phyloP scores from a whole-genome alignment of 1,140 invertebrate species.

The Sminthurides bifidus region DNA sequence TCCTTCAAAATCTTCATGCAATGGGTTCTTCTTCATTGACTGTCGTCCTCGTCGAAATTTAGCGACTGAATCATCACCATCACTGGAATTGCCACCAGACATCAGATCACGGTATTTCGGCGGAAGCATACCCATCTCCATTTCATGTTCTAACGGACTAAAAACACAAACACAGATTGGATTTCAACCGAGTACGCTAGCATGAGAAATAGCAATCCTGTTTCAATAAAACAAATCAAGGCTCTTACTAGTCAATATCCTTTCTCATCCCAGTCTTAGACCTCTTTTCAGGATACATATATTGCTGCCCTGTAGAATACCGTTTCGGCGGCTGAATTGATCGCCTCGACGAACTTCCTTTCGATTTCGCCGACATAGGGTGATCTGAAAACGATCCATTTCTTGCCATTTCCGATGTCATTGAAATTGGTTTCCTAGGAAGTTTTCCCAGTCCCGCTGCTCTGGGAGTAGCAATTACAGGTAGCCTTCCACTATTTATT shows the following conservation, averaged over 20 bases:
- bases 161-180: background rate
- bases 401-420: background rate
- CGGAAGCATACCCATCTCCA: slow-evolving; percentile 28
- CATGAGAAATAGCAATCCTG: background rate
- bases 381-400: background rate
- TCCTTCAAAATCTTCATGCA: background rate
- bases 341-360: slow-evolving; percentile 5
- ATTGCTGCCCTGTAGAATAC: slow-evolving; percentile 15
- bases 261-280: slow-evolving; percentile 5
- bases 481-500: slow-evolving; percentile 9
- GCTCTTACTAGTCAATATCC: slow-evolving; percentile 5
- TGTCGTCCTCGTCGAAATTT: slow-evolving; percentile 9
- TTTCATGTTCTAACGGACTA: background rate
- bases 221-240: background rate
- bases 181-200: no score
- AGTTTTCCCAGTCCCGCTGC: slow-evolving; percentile 1
- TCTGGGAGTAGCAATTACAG: background rate
- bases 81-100: no score
- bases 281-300: slow-evolving; percentile 13
- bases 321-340: slow-evolving; percentile 26
- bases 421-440: background rate
- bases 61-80: background rate
- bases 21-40: background rate
- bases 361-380: background rate
- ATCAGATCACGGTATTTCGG: slow-evolving; percentile 26